Evolutionary conservation across 2,797 vertebrate genomes (phyloP).

Genomic region (Podargus strigoides): DNA sequence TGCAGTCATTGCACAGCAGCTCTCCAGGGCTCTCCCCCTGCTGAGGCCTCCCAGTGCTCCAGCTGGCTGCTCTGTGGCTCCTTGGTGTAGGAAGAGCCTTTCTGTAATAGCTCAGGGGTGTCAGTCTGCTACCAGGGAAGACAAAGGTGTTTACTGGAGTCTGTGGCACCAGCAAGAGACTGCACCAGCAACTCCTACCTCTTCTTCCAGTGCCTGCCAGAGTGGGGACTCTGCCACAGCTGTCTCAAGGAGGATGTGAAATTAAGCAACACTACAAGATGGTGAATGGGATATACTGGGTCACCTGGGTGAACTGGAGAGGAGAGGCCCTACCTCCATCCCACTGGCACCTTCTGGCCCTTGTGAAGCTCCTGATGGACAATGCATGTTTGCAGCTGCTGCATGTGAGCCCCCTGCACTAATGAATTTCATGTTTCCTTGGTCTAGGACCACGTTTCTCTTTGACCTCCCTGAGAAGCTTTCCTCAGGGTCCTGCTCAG

Average conservation of each 20-base stretch:
- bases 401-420: fast-evolving
- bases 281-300: background rate
- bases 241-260: background rate
- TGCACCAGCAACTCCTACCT: background rate
- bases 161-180: background rate
- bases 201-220: background rate
- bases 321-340: background rate
- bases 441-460: background rate
- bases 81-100: background rate
- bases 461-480: background rate
- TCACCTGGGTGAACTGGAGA: background rate
- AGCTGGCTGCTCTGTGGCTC: background rate
- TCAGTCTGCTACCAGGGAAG: background rate
- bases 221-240: background rate
- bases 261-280: fast-evolving
- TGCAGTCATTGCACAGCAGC: background rate
- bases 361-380: background rate
- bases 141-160: background rate
- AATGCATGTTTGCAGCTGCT: background rate
- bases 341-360: background rate
- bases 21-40: background rate
- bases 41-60: background rate
- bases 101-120: background rate
- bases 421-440: background rate
- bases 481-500: background rate